Percentiles rank a stretch among this genome's conserved stretches.
phyloP scores from a whole-genome alignment of 1,140 invertebrate genomes.

The Zaprionus tsacasi region DNA sequence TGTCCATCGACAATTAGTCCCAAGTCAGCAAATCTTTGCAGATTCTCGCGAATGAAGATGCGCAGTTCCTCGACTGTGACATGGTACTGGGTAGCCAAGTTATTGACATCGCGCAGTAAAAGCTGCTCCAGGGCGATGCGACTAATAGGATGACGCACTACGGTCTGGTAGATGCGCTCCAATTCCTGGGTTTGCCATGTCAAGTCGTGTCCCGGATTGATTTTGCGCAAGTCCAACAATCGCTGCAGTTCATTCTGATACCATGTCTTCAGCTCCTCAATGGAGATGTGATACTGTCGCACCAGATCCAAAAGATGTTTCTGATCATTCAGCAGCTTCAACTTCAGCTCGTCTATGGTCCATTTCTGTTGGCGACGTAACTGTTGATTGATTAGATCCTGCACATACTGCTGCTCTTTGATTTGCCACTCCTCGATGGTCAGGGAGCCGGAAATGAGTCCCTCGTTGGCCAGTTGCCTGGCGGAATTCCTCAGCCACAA shows the following conservation, averaged over 20 bases:
- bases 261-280: slow-evolving; percentile 70
- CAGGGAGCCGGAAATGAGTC: slow-evolving; percentile 49
- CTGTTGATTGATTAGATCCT: slow-evolving; percentile 69
- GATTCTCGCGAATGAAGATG: slow-evolving; percentile 57
- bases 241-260: slow-evolving; percentile 67
- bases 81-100: slow-evolving; percentile 49
- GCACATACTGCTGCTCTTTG: slow-evolving; percentile 60
- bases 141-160: slow-evolving; percentile 48
- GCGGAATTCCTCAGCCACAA: slow-evolving; percentile 60
- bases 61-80: slow-evolving; percentile 65
- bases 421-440: slow-evolving; percentile 62
- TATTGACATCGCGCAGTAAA: slow-evolving; percentile 39
- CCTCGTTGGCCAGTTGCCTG: slow-evolving; percentile 46
- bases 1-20: slow-evolving; percentile 52
- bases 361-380: slow-evolving; percentile 66
- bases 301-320: slow-evolving; percentile 57
- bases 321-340: slow-evolving; percentile 60
- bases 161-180: slow-evolving; percentile 60
- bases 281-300: slow-evolving; percentile 67
- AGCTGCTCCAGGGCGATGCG: slow-evolving; percentile 49
- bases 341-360: slow-evolving; percentile 70
- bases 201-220: slow-evolving; percentile 37
- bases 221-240: slow-evolving; percentile 54
- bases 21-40: slow-evolving; percentile 56
- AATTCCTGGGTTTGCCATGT: slow-evolving; percentile 67